Evolutionary conservation across 2,888 invertebrate genomes (phyloP), one percentile per base, ranked within the genome.

Genomic region (Netelia melanura): DNA sequence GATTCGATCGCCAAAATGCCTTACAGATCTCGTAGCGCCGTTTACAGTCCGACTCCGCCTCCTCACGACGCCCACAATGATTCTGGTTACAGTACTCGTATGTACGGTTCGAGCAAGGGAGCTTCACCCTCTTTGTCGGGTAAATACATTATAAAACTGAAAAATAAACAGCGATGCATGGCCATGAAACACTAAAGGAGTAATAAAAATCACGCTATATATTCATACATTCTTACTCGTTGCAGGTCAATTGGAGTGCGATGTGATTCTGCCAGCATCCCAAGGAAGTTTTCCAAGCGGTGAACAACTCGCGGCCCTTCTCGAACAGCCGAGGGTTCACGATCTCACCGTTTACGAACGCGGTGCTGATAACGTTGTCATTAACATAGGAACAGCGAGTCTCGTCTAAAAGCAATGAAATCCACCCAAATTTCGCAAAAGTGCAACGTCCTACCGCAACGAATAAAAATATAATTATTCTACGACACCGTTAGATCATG

Each of bases 1-100:
- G 91, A 92, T 87, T 91, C 90, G 17, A 92, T 92, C 64, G 92
- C 92, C 48, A 90, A 90, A 84, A 90, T 92, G 92, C 92, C 92
- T 64, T 92, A 92, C 86, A 90, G 95, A 79, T 94, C 94, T 71
- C 92, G 95, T 71, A 94, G 93, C 86, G 94, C 94, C 2, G 94
- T 95, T 75, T 95, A 95, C 90, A 95, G 95, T 86, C 95, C 95
- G 1, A 94, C 94, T 8, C 89, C 92, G 67, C 93, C 86, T 81
- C 92, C 86, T 89, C 94, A 87, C 92, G 96, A 96, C 89, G 96
- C 96, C 0, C 97, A 97, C 91, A 97, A 97, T 87, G 98, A 98
- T 93, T 97, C 97, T 0, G 98, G 98, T 0, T 98, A 98, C 92
- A 97, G 97, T 89, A 97, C 97, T 56, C 96, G 97, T 91, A 96